A percentile compares a stretch with the other conserved stretches of the same genome.
Evolutionary conservation across 2,888 invertebrate species (phyloP).

Genomic region (Ctenicera cuprea): DNA sequence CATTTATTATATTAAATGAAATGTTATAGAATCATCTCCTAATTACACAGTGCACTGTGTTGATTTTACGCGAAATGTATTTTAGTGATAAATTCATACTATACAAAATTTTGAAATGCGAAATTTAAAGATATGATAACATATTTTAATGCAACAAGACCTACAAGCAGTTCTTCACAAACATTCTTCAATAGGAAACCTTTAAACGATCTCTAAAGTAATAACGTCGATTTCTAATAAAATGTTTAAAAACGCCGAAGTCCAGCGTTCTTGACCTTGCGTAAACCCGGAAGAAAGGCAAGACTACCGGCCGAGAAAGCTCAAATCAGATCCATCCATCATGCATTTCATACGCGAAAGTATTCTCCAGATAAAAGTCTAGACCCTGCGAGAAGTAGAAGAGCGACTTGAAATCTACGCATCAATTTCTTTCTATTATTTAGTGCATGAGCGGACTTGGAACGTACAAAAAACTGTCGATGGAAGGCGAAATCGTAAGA

Average conservation of each 20-base stretch:
- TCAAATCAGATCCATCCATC: slow-evolving; percentile 22
- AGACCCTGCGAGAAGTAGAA: neutral
- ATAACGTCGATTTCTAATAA: no score
- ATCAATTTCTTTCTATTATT: slow-evolving; percentile 23
- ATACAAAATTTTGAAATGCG: no score
- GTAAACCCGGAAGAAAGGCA: slow-evolving; percentile 24
- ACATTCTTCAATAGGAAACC: no score
- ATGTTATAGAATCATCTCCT: no score
- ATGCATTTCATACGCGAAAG: slow-evolving; percentile 28
- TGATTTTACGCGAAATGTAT: no score
- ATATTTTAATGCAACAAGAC: no score
- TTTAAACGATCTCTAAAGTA: no score
- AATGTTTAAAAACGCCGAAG: neutral
- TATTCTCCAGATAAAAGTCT: slow-evolving; percentile 7
- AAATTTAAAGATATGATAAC: no score
- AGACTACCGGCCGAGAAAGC: slow-evolving; percentile 21
- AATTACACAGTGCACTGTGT: no score
- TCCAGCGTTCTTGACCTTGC: slow-evolving; percentile 18
- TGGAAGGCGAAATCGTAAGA: slow-evolving; percentile 29
- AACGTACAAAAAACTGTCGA: slow-evolving; percentile 15
- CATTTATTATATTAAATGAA: no score
- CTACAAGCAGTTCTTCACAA: no score
- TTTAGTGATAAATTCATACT: no score
- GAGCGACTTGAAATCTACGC: slow-evolving; percentile 12
- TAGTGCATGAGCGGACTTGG: slow-evolving; percentile 13